Evolutionary conservation across 2,888 invertebrate genomes (phyloP).

Genomic region (Amblyjoppa proteus): DNA sequence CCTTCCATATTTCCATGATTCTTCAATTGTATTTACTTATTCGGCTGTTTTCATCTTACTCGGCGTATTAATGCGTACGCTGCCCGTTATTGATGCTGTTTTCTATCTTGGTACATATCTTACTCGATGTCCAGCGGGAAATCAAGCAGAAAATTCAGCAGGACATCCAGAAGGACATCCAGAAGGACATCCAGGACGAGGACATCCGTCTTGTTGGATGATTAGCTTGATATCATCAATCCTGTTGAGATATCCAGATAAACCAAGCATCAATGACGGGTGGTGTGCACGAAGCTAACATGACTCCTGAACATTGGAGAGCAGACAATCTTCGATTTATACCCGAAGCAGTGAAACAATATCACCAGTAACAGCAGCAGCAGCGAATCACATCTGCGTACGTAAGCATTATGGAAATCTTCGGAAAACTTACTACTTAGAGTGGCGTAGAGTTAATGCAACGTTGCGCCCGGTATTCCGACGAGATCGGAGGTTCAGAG

Average conservation of each 20-base stretch:
- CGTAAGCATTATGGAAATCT: slow-evolving; percentile 82
- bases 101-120: too few relatives aligned
- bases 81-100: too few relatives aligned
- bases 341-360: not conserved
- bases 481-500: slow-evolving; percentile 36
- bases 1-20: not conserved
- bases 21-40: not conserved
- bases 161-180: too few relatives aligned
- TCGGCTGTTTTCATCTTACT: not conserved
- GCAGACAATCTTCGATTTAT: slow-evolving; percentile 6
- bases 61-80: too few relatives aligned
- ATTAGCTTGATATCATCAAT: too few relatives aligned
- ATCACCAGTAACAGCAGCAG: not conserved
- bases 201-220: too few relatives aligned
- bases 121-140: too few relatives aligned
- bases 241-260: not conserved
- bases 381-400: slow-evolving; percentile 73
- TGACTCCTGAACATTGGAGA: not conserved
- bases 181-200: too few relatives aligned
- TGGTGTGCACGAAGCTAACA: not conserved
- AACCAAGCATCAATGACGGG: not conserved
- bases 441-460: slow-evolving; percentile 82
- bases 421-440: slow-evolving; percentile 84
- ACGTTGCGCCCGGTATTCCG: slow-evolving; percentile 67
- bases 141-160: too few relatives aligned